These are phyloP conservation scores for Nymphalis c-album DNA, from an alignment of 2,888 invertebrate species.

Conservation along the genomic window DNA sequence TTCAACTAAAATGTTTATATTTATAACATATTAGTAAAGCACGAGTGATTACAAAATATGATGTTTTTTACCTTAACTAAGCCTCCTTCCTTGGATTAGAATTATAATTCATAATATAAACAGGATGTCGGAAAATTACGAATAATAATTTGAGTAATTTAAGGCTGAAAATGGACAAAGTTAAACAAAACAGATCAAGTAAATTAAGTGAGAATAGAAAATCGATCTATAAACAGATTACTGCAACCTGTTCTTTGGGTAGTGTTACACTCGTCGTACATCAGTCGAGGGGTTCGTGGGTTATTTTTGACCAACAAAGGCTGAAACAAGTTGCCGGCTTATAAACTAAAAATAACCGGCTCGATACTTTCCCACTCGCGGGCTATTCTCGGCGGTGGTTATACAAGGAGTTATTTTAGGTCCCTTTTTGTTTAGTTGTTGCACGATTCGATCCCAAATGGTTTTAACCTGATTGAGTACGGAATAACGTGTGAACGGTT, in stretches of 20 bases:
- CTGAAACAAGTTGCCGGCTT: conserved; percentile 56
- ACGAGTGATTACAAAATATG: too few relatives aligned
- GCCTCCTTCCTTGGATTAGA: too few relatives aligned
- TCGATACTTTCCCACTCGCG: conserved; percentile 65
- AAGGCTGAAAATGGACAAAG: background rate
- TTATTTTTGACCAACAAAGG: conserved; percentile 70
- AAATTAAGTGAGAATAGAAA: conserved; percentile 24
- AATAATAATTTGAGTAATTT: background rate
- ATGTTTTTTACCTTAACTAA: too few relatives aligned
- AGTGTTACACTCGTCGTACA: conserved; percentile 27
- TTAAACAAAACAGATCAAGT: conserved; percentile 9
- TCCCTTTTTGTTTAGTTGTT: conserved; percentile 53
- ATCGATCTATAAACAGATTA: conserved; percentile 30
- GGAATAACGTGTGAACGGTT: conserved; percentile 17
- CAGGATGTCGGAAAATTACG: too few relatives aligned
- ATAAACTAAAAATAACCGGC: conserved; percentile 59
- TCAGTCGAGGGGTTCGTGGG: conserved; percentile 48
- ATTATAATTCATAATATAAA: too few relatives aligned
- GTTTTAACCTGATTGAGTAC: conserved; percentile 22
- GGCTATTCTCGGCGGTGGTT: conserved; percentile 63
- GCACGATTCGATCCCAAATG: conserved; percentile 36
- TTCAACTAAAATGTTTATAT: too few relatives aligned
- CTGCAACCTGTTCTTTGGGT: conserved; percentile 33
- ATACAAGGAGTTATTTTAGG: conserved; percentile 64
- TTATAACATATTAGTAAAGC: too few relatives aligned